A percentile compares a stretch with the other conserved stretches of the same genome.
phyloP scores from a whole-genome alignment of 2,113 vertebrate genomes.

The Tursiops truncatus region DNA sequence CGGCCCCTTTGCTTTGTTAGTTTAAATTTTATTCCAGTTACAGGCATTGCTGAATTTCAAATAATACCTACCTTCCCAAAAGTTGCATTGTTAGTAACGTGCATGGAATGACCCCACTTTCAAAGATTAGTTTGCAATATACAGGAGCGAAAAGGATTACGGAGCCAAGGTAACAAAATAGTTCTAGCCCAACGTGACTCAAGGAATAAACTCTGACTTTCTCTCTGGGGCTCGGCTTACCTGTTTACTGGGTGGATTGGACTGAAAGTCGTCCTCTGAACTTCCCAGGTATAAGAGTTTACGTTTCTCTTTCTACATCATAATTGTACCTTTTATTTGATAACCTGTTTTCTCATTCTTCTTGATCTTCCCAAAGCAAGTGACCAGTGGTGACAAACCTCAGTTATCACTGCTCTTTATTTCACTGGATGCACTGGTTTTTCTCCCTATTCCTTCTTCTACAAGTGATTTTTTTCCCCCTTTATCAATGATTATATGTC shows the following conservation, averaged over 20 bases:
- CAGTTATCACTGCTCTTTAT: too few species aligned
- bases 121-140: background rate
- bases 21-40: background rate
- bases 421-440: background rate
- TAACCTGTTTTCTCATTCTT: background rate
- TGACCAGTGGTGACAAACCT: background rate
- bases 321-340: background rate
- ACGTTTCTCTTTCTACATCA: background rate
- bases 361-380: background rate
- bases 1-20: background rate
- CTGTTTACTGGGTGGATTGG: background rate
- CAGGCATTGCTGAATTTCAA: background rate
- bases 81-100: background rate
- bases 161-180: background rate
- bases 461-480: background rate
- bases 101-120: background rate
- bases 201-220: background rate
- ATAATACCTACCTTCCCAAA: background rate
- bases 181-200: background rate
- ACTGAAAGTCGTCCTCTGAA: background rate
- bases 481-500: background rate
- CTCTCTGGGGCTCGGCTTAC: background rate
- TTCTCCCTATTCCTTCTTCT: background rate
- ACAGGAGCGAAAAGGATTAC: background rate
- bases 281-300: background rate